These are phyloP conservation scores for Teleogryllus occipitalis DNA, from an alignment of 1,140 invertebrate genomes.

Conservation along the genomic window DNA sequence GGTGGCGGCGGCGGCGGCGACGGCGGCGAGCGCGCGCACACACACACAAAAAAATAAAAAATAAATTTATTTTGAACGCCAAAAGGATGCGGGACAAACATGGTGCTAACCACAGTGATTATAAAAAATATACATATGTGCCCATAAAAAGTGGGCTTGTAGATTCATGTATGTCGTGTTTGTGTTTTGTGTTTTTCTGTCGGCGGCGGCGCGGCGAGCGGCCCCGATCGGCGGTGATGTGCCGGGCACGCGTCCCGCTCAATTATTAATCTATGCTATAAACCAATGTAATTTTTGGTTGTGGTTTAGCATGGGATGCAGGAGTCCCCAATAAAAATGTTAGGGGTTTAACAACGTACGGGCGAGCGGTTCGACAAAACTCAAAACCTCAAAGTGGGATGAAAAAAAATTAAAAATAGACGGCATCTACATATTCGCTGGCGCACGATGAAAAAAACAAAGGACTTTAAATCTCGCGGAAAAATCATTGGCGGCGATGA, in stretches of 20 bases:
- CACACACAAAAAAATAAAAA: not conserved
- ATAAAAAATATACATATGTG: not conserved
- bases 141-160: not conserved
- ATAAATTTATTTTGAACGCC: constrained; percentile 5
- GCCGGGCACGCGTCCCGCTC: not conserved
- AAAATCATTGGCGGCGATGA: not conserved
- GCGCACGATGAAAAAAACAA: not conserved
- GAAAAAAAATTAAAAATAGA: constrained; percentile 6
- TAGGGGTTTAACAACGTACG: not conserved
- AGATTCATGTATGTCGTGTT: not conserved
- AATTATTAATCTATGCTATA: constrained; percentile 6
- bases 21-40: too few species aligned
- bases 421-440: not conserved
- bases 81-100: not conserved
- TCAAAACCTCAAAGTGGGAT: constrained; percentile 4
- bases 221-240: not conserved
- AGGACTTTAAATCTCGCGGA: not conserved
- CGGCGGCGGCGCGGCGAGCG: not conserved
- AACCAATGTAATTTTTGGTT: constrained; percentile 5
- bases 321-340: not conserved
- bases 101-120: not conserved
- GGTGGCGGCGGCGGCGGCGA: not conserved
- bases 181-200: not conserved
- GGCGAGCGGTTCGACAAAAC: not conserved
- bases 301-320: not conserved